Evolutionary conservation across 2,888 invertebrate genomes (phyloP), one percentile per base, ranked within the genome.

Genomic region (Girardia tigrina): DNA sequence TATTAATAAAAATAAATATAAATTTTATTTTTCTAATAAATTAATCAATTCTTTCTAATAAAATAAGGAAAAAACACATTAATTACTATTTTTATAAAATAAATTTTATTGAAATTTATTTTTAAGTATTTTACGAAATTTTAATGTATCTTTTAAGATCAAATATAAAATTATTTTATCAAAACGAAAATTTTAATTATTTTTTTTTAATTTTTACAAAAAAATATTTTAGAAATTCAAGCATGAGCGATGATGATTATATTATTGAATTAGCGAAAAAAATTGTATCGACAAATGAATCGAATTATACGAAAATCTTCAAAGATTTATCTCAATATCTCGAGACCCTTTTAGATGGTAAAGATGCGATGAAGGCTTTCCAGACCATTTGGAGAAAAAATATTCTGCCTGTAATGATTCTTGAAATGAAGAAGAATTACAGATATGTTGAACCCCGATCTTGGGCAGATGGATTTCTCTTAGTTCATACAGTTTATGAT

Each of bases 391-490:
- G 82, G 82, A 80, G 81, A 42, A 82, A 80, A 77, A 82, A 83
- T 77, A 74, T 83, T 1, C 78, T 82, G 4, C 80, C 81, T 42
- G 81, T 82, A 0, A 78, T 83, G 1, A 79, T 82, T 20, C 78
- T 83, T 8, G 79, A 82, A 2, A 77, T 84, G n/a, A 81, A 81
- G 73, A 82, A 83, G 71, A 83, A 84, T 77, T 83, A 80, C 78
- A 80, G 80, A 75, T 79, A 81, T 42, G 78, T 82, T 8, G 56
- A 56, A 56, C 79, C 79, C 42, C 81, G 82, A 71, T 81, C 82
- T 75, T 84, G 84, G 84, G 78, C 79, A 16, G 81, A 81, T 14
- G 83, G 82, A 6, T 79, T 82, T 20, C 79, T 79, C 28, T 78
- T 84, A 2, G 80, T 81, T 4, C 42, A 56, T 12, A 26, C 75